Evolutionary conservation across 2,888 invertebrate species (phyloP).

Genomic region (Megamerina dolium): DNA sequence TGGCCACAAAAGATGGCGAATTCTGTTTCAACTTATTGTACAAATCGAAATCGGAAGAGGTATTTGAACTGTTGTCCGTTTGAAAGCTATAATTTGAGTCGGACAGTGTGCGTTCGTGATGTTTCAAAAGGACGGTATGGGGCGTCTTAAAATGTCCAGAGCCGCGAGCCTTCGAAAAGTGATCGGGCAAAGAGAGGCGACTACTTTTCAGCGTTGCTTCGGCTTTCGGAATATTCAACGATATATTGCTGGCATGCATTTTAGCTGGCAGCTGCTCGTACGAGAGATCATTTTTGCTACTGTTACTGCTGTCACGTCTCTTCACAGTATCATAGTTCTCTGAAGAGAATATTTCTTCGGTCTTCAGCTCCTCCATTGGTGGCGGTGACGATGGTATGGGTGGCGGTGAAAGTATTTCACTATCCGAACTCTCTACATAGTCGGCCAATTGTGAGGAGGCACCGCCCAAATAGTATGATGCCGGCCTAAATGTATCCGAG

Average conservation of each 20-base stretch:
- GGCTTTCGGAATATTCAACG: slow-evolving; percentile 39
- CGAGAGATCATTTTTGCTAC: slow-evolving; percentile 39
- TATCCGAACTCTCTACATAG: slow-evolving; percentile 73
- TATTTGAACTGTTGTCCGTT: slow-evolving; percentile 47
- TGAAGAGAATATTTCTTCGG: slow-evolving; percentile 51
- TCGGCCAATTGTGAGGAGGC: slow-evolving; percentile 62
- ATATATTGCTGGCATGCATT: slow-evolving; percentile 46
- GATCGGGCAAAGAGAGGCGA: slow-evolving; percentile 47
- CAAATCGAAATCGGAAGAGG: slow-evolving; percentile 47
- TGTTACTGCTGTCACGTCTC: slow-evolving; percentile 36
- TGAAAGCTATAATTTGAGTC: slow-evolving; percentile 49
- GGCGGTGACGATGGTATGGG: slow-evolving; percentile 68
- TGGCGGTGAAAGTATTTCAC: slow-evolving; percentile 72
- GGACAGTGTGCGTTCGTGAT: slow-evolving; percentile 43
- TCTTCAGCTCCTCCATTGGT: slow-evolving; percentile 61
- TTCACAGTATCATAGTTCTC: slow-evolving; percentile 49
- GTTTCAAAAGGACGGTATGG: slow-evolving; percentile 31
- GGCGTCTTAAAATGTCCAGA: slow-evolving; percentile 21
- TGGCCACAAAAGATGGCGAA: slow-evolving; percentile 37
- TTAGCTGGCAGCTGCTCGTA: slow-evolving; percentile 47
- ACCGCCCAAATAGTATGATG: slow-evolving; percentile 78
- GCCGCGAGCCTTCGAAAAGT: slow-evolving; percentile 39
- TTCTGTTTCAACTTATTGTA: slow-evolving; percentile 45
- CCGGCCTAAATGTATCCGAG: slow-evolving; percentile 81
- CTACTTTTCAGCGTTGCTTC: slow-evolving; percentile 41